Evolutionary conservation across 2,797 vertebrate species (phyloP).

Genomic region (Enteromius treurensis): DNA sequence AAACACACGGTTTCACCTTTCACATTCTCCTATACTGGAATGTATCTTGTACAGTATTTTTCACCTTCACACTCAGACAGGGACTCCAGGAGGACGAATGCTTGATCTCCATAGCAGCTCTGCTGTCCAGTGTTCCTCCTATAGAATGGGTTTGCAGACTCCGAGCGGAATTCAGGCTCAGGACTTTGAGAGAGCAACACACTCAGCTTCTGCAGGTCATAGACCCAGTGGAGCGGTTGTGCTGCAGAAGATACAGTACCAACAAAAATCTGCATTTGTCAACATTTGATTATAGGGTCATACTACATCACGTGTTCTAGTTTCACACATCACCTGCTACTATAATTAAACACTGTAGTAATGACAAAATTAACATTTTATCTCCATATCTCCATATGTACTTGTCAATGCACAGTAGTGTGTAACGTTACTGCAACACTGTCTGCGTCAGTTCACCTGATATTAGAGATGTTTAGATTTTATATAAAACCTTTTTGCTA

Average conservation of each 20-base stretch:
- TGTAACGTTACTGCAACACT: not conserved
- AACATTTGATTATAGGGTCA: not conserved
- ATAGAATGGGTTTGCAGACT: slow-evolving; percentile 80
- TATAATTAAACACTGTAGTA: not conserved
- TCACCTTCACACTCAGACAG: slow-evolving; percentile 76
- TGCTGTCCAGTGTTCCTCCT: slow-evolving; percentile 74
- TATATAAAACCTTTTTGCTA: not conserved
- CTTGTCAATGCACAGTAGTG: not conserved
- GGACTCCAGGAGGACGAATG: slow-evolving; percentile 77
- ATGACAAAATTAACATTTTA: not conserved
- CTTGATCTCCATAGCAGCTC: slow-evolving; percentile 82
- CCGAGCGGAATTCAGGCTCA: slow-evolving; percentile 73
- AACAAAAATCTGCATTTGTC: not conserved
- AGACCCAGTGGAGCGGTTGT: slow-evolving; percentile 80
- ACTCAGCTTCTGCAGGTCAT: slow-evolving; percentile 75
- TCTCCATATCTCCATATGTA: not conserved
- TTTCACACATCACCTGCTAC: not conserved
- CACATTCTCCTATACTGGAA: not conserved
- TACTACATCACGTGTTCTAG: not conserved
- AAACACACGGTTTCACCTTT: not conserved
- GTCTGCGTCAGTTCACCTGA: not conserved
- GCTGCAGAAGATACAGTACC: slow-evolving; percentile 60
- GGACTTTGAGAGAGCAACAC: slow-evolving; percentile 67
- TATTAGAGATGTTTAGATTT: not conserved
- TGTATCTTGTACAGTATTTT: not conserved